These are phyloP conservation scores for Phrixothrix hirtus DNA, from an alignment of 2,888 invertebrate species.

Conservation along the genomic window DNA sequence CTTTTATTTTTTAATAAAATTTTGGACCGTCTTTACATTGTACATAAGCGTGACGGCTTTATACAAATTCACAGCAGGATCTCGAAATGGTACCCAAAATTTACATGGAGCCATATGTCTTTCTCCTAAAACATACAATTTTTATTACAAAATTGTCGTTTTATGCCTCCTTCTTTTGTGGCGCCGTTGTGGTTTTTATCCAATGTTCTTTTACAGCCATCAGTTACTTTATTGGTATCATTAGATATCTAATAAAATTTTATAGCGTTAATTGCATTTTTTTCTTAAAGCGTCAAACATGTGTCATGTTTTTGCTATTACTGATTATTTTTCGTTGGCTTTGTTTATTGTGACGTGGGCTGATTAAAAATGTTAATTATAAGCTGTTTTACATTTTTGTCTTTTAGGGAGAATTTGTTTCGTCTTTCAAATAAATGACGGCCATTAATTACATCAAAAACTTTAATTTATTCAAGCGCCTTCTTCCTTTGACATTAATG, in stretches of 20 bases:
- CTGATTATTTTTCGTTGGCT: too few species aligned
- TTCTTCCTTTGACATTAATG: neutral
- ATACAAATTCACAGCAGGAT: slow-evolving; percentile 14
- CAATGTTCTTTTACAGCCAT: neutral
- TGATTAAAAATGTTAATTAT: too few species aligned
- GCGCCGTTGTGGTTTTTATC: slow-evolving; percentile 11
- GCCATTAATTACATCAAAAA: slow-evolving; percentile 1
- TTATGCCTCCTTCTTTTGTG: slow-evolving; percentile 1
- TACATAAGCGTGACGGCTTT: slow-evolving; percentile 1
- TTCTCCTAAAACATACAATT: neutral
- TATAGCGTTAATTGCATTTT: slow-evolving; percentile 14
- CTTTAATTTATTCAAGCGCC: slow-evolving; percentile 6
- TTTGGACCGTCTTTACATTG: too few species aligned
- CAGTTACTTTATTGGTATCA: slow-evolving; percentile 8
- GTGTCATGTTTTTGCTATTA: neutral
- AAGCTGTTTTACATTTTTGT: too few species aligned
- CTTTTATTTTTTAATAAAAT: too few species aligned
- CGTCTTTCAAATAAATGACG: neutral
- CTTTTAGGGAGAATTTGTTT: too few species aligned
- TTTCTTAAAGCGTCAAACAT: neutral
- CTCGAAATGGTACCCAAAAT: slow-evolving; percentile 6
- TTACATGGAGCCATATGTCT: slow-evolving; percentile 10
- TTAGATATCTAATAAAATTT: slow-evolving; percentile 13
- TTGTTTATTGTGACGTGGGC: too few species aligned
- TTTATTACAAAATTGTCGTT: slow-evolving; percentile 6